Evolutionary conservation across 1,140 invertebrate genomes (phyloP).

Genomic region (Oedothorax gibbosus): DNA sequence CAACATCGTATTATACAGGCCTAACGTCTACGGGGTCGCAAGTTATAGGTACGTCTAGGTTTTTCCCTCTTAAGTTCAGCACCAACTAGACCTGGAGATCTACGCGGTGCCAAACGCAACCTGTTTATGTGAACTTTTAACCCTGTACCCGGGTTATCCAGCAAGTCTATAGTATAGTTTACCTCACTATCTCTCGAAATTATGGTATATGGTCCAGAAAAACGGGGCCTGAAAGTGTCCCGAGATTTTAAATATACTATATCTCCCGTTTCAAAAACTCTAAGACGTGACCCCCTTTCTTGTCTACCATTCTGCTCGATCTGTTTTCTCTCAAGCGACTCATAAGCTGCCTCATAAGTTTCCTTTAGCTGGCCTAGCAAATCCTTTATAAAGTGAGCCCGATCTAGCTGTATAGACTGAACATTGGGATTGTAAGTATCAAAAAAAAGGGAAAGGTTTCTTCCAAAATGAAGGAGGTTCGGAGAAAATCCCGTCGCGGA

Average conservation of each 20-base stretch:
- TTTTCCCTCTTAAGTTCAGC: too few species aligned
- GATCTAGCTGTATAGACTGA: neutral
- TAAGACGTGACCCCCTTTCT: neutral
- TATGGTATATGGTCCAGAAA: neutral
- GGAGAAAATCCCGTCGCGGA: neutral
- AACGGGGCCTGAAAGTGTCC: neutral
- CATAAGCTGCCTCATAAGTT: neutral
- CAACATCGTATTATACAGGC: too few species aligned
- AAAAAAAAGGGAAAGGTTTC: neutral
- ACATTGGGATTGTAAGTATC: neutral
- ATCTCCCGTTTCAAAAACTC: neutral
- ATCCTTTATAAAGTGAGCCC: neutral
- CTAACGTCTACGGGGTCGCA: too few species aligned
- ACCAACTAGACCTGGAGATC: neutral
- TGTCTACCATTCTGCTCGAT: too few species aligned
- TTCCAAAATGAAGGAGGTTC: conserved; percentile 7
- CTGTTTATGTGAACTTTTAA: neutral
- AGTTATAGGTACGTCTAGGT: too few species aligned
- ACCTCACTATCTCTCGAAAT: neutral
- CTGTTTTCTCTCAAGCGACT: too few species aligned
- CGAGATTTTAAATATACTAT: neutral
- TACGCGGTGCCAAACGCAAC: neutral
- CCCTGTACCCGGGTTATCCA: neutral
- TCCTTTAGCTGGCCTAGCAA: neutral
- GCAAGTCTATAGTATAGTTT: neutral